Evolutionary conservation across 2,888 invertebrate species (phyloP), one percentile per base, ranked within the genome.

Genomic region (Drosophila phalerata): DNA sequence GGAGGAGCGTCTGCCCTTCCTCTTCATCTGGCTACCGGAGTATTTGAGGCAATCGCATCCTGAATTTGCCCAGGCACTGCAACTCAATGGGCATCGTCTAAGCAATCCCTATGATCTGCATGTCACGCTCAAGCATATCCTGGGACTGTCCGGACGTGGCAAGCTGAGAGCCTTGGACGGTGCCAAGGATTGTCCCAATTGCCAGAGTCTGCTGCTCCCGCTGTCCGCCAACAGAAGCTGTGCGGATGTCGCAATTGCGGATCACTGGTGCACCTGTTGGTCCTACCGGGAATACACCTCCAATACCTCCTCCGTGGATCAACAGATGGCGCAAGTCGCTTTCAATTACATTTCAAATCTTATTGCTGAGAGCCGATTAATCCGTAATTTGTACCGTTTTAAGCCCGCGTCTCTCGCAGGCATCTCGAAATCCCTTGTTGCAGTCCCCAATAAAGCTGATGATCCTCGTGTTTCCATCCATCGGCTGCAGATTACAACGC

Each of bases 31-130:
- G 92, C 69, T 95, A 40, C 96, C 97, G 0, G 90, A 93, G 10
- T 93, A 93, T 92, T 95, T 96, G 72, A 94, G 93, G 70, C 91
- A 91, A 1, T 91, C 91, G 42, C 92, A 94, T 77, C 94, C 94
- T 0, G 89, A 92, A 1, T 93, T 94, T 73, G 93, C 94, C 3
- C 90, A 92, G 17, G 94, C 94, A 34, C 87, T 96, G 13, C 90
- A 92, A 34, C 81, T 92, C 0, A 97, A 97, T 88, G 93, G 94
- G 32, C 93, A 94, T 68, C 94, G 94, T 55, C 91, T 97, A 42
- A 94, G 95, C 0, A 95, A 95, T 11, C 96, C 96, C 0, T 96
- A 94, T 82, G 97, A 97, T 89, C 83, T 97, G 4, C 94, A 96
- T 86, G 94, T 95, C 88, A 96, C 96, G 0, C 89, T 96, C 0